phyloP scores from a whole-genome alignment of 1,140 invertebrate genomes.

The Pomacea maculata region DNA sequence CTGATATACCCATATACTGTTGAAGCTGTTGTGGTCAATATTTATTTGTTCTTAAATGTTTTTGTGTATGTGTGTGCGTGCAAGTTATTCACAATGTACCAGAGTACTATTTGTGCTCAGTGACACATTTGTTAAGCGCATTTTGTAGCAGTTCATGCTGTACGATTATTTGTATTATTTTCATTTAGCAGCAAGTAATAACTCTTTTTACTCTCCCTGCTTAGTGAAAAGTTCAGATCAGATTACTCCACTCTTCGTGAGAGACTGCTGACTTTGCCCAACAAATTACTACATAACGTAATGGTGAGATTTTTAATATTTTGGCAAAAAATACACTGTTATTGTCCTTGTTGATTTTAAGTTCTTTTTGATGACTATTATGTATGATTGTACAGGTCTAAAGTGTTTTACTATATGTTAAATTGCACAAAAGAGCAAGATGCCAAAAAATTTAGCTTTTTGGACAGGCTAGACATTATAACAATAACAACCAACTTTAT shows the following conservation, averaged over 20 bases:
- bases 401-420: no score
- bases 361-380: no score
- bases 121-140: neutral
- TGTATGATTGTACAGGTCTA: no score
- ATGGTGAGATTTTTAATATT: conserved; percentile 54
- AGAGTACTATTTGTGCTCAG: neutral
- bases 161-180: neutral
- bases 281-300: conserved; percentile 63
- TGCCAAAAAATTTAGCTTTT: no score
- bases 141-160: neutral
- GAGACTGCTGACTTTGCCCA: conserved; percentile 60
- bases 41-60: no score
- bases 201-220: neutral
- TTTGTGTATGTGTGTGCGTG: no score
- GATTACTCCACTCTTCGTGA: conserved; percentile 62
- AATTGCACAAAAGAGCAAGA: no score
- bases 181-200: neutral
- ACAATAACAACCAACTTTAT: no score
- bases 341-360: no score
- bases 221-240: conserved; percentile 60
- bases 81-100: neutral
- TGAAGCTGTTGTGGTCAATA: no score
- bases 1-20: no score
- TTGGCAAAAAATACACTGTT: neutral
- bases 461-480: no score